Conservation (phyloP, 2,888 invertebrate species). For the Meganola albula region DNA sequence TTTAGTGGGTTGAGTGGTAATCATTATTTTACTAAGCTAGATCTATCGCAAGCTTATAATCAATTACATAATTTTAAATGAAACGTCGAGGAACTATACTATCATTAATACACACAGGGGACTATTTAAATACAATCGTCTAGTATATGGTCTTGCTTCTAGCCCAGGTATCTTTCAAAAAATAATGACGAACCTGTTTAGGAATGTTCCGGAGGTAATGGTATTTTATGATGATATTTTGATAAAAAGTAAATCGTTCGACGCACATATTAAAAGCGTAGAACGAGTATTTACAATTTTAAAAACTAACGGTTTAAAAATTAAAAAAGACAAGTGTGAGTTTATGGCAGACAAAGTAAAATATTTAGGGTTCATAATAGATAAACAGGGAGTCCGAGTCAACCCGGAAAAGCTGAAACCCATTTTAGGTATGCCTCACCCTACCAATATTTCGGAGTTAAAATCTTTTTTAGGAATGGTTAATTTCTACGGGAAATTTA, state of each 20-base stretch:
- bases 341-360: not conserved
- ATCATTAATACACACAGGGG: conserved; percentile 7
- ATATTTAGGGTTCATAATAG: not conserved
- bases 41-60: not conserved
- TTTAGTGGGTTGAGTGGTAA: not conserved
- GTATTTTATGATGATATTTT: not conserved
- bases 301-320: not conserved
- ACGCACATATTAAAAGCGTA: no score
- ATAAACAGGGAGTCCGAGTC: not conserved
- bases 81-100: conserved; percentile 6
- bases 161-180: not conserved
- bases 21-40: not conserved
- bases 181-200: not conserved
- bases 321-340: not conserved
- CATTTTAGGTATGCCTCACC: not conserved
- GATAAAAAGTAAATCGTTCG: not conserved
- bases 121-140: not conserved
- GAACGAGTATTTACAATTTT: no score
- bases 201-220: not conserved
- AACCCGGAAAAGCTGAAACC: not conserved
- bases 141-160: not conserved
- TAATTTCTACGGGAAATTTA: not conserved
- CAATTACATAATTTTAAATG: conserved; percentile 4
- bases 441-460: not conserved
- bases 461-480: not conserved